phyloP scores from a whole-genome alignment of 2,113 vertebrate genomes.

The Telmatochromis sp. region DNA sequence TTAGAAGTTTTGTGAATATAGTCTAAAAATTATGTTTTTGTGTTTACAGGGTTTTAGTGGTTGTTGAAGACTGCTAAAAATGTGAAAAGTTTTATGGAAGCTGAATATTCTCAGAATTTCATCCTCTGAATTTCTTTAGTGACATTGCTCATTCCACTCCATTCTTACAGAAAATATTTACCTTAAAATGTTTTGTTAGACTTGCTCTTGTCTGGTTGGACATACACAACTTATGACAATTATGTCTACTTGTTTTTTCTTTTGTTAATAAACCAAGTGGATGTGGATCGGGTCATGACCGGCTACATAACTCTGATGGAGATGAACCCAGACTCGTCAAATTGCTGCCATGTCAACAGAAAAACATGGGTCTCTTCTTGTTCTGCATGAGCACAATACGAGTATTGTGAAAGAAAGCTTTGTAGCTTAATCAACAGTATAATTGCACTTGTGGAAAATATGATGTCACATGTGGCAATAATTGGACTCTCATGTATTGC shows the following conservation, averaged over 20 bases:
- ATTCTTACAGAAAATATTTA: not conserved
- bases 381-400: slow-evolving; percentile 4
- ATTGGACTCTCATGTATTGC: slow-evolving; percentile 39
- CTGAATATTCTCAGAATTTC: not conserved
- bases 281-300: not conserved
- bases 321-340: not conserved
- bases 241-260: not conserved
- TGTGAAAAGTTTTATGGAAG: not conserved
- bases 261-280: not conserved
- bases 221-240: not conserved
- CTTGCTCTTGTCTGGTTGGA: not conserved
- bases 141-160: not conserved
- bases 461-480: slow-evolving; percentile 29
- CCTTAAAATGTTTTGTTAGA: not conserved
- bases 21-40: not conserved
- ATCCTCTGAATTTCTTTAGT: not conserved
- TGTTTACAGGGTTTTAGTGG: not conserved
- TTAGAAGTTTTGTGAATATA: not conserved
- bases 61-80: not conserved
- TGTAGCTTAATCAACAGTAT: slow-evolving; percentile 44
- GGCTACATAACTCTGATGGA: not conserved
- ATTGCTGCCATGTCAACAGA: slow-evolving; percentile 1
- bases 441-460: slow-evolving; percentile 44
- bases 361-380: not conserved
- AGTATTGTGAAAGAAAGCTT: not conserved